Percentiles rank a stretch among this genome's conserved stretches.
phyloP scores from a whole-genome alignment of 2,113 vertebrate species.

The Phaethon lepturus region DNA sequence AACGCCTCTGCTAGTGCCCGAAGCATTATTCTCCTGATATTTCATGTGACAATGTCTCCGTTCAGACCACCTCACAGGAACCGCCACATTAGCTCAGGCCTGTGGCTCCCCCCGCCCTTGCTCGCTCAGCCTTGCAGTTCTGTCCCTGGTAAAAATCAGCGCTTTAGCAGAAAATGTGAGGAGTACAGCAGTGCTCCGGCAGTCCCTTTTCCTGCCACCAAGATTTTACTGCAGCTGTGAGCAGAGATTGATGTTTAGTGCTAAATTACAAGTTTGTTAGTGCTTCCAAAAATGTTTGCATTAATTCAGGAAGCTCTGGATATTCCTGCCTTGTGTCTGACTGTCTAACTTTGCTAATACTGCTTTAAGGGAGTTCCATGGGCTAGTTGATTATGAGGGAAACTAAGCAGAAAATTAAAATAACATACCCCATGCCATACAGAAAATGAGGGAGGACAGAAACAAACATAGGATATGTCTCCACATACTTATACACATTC shows the following conservation, averaged over 20 bases:
- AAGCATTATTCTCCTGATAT: background rate
- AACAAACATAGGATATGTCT: background rate
- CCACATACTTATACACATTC: background rate
- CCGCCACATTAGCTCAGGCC: background rate
- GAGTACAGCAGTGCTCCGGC: fast-evolving
- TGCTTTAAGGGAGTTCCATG: background rate
- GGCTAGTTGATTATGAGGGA: background rate
- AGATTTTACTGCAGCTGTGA: background rate
- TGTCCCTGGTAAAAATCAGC: background rate
- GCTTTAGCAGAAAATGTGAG: background rate
- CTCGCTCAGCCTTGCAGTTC: background rate
- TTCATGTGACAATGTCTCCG: background rate
- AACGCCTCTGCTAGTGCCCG: background rate
- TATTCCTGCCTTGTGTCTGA: background rate
- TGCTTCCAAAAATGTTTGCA: background rate
- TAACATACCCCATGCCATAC: background rate
- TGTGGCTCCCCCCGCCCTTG: no score
- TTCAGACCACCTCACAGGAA: background rate
- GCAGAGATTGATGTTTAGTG: background rate
- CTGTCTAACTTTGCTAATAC: background rate
- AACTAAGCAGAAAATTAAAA: background rate
- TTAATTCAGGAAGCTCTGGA: background rate
- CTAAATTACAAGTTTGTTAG: background rate
- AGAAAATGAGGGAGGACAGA: background rate
- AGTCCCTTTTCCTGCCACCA: background rate